Percentiles rank a stretch among this genome's conserved stretches.
Evolutionary conservation across 2,888 invertebrate genomes (phyloP).

Genomic region (Keiferia lycopersicella): DNA sequence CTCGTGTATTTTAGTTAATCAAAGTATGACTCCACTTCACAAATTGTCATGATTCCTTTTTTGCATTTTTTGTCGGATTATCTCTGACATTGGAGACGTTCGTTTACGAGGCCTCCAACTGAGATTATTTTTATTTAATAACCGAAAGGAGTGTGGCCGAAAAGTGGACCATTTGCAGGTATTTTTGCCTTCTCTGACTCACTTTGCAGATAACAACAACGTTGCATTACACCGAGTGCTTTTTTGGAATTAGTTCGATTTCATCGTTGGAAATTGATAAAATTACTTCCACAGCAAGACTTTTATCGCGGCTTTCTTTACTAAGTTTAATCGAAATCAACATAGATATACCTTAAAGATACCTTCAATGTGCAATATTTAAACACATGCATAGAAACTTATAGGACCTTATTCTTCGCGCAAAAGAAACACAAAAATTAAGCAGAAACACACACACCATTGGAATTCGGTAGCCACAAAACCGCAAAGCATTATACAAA

Average conservation of each 20-base stretch:
- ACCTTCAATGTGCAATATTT: too few relatives aligned
- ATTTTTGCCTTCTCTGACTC: constrained; percentile 10
- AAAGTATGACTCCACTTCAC: too few relatives aligned
- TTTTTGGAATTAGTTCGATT: too few relatives aligned
- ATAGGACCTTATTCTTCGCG: too few relatives aligned
- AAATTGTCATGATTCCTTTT: too few relatives aligned
- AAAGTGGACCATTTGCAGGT: constrained; percentile 19
- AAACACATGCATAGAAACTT: too few relatives aligned
- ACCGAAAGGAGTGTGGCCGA: constrained; percentile 26
- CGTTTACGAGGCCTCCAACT: constrained; percentile 18
- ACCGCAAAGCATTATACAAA: constrained; percentile 14
- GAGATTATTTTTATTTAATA: constrained; percentile 28
- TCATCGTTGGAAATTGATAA: too few relatives aligned
- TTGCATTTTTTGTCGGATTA: neutral
- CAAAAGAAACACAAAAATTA: neutral
- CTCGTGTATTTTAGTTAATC: neutral
- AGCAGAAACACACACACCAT: neutral
- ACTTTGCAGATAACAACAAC: neutral
- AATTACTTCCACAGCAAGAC: too few relatives aligned
- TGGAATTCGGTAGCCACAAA: constrained; percentile 12
- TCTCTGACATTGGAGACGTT: constrained; percentile 22
- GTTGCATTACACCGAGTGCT: too few relatives aligned
- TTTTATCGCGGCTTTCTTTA: too few relatives aligned
- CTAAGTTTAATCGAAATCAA: too few relatives aligned
- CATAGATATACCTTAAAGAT: too few relatives aligned